Base-by-base conservation (phyloP, 1,140 invertebrate genomes). In the Brachionus sp. region DNA sequence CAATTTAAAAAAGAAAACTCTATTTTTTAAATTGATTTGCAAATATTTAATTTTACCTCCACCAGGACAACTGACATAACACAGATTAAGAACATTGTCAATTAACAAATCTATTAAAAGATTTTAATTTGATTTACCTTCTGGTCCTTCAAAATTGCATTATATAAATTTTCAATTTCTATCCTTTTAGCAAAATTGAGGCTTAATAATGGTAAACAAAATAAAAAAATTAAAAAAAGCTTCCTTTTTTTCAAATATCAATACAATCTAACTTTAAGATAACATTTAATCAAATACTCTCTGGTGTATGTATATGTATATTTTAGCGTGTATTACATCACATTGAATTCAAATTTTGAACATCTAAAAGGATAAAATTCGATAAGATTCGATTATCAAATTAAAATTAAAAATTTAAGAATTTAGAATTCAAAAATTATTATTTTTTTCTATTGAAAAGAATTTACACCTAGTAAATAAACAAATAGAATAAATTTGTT, bases 31-130 rank as follows among this genome's bases (percentile, higher is more conserved):
- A 25, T 19, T 39, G 1, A 10, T 4, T 73, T 42, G 42, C 9
- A 42, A 23, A 3, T 23, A 19, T 10, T 5, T 6, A 73, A 73
- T 39, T 39, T 35, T n/a, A 78, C 77, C 46, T 53, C 77, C 77
- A 10, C 29, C n/a, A 12, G 77, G 77, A 42, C 77, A 78, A 35
- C 57, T 78, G 0, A 57, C 33, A 57, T 78, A 53, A 23, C 77
- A 78, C 33, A 57, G 13, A 16, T 25, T 44, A 5, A 53, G 37
- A 64, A 64, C 46, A 53, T 64, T 64, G 46, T 78, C 77, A 19
- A 64, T 29, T 29, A 57, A 35, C 3, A 73, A 73, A 25, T 73
- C 68, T 16, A 25, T 42, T 19, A 73, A 13, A 19, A 73, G 23
- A 73, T 39, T 42, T 44, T 73, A 44, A 5, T 39, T 9, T 35